Percentiles rank a stretch among this genome's conserved stretches.
These are phyloP conservation scores for Corydoras sp. DNA, from an alignment of 2,113 vertebrate genomes.

Conservation along the genomic window DNA sequence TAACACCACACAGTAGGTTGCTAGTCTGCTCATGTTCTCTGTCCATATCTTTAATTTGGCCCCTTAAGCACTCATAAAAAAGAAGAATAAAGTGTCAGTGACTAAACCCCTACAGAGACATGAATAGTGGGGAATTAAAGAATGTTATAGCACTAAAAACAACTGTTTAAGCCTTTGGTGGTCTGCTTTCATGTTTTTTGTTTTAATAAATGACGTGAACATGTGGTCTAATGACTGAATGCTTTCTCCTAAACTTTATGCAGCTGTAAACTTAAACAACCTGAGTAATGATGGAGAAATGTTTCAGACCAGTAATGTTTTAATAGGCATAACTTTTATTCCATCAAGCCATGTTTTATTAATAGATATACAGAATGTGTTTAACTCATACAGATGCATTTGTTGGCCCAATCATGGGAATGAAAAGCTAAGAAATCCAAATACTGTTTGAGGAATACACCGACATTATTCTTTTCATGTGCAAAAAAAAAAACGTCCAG, in stretches of 20 bases:
- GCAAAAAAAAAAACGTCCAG: no score
- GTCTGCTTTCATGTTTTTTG: no score
- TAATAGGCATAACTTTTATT: constrained; percentile 3
- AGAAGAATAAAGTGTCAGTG: not conserved
- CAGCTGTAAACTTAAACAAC: constrained; percentile 23
- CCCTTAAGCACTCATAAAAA: not conserved
- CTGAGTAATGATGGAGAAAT: not conserved
- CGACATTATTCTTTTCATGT: no score
- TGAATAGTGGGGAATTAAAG: not conserved
- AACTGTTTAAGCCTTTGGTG: no score
- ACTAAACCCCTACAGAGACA: not conserved
- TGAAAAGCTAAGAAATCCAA: no score
- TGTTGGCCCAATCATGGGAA: no score
- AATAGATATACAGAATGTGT: not conserved
- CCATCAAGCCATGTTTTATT: constrained; percentile 10
- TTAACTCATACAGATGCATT: not conserved
- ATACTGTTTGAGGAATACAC: no score
- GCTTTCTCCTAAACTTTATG: constrained; percentile 6
- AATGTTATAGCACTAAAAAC: no score
- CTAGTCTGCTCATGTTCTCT: not conserved
- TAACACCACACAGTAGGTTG: constrained; percentile 2
- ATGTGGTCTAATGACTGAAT: not conserved
- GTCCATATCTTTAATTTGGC: not conserved
- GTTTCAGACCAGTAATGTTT: constrained; percentile 10
- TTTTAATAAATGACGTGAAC: not conserved